These are phyloP conservation scores for Ellobius talpinus DNA, from an alignment of 2,113 vertebrate species.

Conservation along the genomic window DNA sequence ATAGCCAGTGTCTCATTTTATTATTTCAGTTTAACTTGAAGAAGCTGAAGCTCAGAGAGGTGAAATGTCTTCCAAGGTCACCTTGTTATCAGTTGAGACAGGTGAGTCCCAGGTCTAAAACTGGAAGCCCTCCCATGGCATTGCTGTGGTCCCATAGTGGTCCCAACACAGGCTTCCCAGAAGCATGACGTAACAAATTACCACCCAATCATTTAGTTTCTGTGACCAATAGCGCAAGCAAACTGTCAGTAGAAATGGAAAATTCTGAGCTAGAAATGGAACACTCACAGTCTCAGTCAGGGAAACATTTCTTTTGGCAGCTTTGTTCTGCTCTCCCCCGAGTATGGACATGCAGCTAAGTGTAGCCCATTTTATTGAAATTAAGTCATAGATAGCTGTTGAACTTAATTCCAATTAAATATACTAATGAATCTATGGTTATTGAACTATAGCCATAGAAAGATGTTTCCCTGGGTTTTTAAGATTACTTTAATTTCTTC, in stretches of 20 bases:
- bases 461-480: not conserved
- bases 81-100: not conserved
- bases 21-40: not conserved
- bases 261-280: not conserved
- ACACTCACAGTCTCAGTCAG: not conserved
- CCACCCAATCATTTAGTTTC: not conserved
- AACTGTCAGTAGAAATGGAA: not conserved
- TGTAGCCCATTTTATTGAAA: conserved; percentile 42
- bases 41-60: not conserved
- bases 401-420: conserved; percentile 14
- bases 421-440: not conserved
- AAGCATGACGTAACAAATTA: not conserved
- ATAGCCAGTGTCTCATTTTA: not conserved
- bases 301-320: conserved; percentile 40
- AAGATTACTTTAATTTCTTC: not conserved
- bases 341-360: not conserved
- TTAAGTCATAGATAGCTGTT: conserved; percentile 12
- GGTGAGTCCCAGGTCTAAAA: not conserved
- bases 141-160: not conserved
- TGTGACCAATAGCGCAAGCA: not conserved
- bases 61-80: not conserved
- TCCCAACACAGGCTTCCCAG: not conserved
- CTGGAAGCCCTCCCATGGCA: not conserved
- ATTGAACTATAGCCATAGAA: not conserved
- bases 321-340: not conserved